Conservation (phyloP, 2,113 vertebrate genomes). For the Lasiurus cinereus region DNA sequence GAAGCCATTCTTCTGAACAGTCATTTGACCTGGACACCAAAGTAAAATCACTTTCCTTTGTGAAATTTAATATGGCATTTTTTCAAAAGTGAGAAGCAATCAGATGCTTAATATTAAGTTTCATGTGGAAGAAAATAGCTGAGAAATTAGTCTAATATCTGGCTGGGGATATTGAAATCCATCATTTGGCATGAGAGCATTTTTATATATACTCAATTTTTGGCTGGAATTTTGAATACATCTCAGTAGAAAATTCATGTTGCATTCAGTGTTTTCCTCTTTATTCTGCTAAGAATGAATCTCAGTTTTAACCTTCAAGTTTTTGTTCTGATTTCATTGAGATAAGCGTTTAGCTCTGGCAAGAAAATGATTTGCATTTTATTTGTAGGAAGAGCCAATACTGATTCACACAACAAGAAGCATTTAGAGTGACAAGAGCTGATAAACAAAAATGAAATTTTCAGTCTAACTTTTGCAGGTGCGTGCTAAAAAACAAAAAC, state of each 20-base stretch:
- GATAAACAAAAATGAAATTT: conserved; percentile 77
- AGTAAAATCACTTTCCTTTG: conserved; percentile 36
- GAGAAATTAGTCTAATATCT: conserved; percentile 43
- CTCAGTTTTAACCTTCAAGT: conserved; percentile 82
- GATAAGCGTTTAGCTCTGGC: conserved; percentile 75
- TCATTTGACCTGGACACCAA: conserved; percentile 42
- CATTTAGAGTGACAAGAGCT: conserved; percentile 74
- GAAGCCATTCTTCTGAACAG: background rate
- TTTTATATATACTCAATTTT: conserved; percentile 68
- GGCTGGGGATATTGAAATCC: conserved; percentile 51
- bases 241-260: conserved; percentile 70
- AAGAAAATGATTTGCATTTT: conserved; percentile 86
- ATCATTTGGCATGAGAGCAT: conserved; percentile 64
- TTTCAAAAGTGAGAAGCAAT: conserved; percentile 49
- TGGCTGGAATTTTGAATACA: conserved; percentile 65
- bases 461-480: conserved; percentile 80
- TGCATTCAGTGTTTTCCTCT: conserved; percentile 73
- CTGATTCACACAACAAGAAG: conserved; percentile 74
- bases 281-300: conserved; percentile 75
- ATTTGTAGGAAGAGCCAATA: conserved; percentile 82
- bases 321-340: conserved; percentile 82
- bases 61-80: conserved; percentile 67
- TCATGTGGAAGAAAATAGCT: background rate
- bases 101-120: conserved; percentile 58
- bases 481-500: conserved; percentile 78